These are phyloP conservation scores for Epinephelus fuscoguttatus DNA, from an alignment of 2,113 vertebrate genomes.

Conservation along the genomic window DNA sequence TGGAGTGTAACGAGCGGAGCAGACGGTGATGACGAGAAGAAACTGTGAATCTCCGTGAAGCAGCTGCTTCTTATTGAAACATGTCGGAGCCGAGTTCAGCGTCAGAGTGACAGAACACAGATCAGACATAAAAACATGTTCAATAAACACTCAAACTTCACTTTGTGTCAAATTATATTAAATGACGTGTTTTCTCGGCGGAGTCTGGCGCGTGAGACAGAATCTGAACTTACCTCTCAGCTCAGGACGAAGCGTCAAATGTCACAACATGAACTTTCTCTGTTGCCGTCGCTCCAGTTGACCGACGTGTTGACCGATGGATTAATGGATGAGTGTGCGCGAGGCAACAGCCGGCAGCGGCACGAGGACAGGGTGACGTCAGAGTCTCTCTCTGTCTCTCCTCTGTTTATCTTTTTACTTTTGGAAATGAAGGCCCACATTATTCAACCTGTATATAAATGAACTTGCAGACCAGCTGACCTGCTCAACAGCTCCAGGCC, in stretches of 20 bases:
- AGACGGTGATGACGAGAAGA: not conserved
- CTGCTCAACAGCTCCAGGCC: too few species aligned
- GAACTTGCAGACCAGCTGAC: too few species aligned
- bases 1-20: too few species aligned
- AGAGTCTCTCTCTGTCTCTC: not conserved
- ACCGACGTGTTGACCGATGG: not conserved
- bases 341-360: not conserved
- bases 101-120: too few species aligned
- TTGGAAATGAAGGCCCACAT: too few species aligned
- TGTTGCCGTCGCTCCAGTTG: not conserved
- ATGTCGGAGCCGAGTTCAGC: too few species aligned
- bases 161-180: too few species aligned
- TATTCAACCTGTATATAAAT: too few species aligned
- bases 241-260: not conserved
- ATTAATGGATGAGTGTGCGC: not conserved
- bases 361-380: not conserved
- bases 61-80: not conserved
- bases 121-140: too few species aligned
- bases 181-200: not conserved
- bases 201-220: not conserved
- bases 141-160: too few species aligned
- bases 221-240: slow-evolving; percentile 20
- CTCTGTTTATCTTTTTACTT: too few species aligned
- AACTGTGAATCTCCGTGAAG: not conserved
- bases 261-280: not conserved